Evolutionary conservation across 2,113 vertebrate species (phyloP).

Genomic region (Marmota flaviventris): DNA sequence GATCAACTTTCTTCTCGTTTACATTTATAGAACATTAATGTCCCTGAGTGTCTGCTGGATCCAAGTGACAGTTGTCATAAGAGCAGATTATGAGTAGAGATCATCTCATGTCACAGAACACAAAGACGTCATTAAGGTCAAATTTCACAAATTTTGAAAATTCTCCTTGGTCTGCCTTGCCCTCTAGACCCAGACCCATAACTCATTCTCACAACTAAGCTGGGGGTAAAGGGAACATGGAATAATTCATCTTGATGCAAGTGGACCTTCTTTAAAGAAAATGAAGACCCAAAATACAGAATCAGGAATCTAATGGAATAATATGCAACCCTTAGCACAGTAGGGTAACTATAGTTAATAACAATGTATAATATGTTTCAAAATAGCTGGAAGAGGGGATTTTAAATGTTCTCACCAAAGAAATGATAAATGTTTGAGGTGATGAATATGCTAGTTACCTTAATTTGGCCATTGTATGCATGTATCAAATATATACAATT

Average conservation of each 20-base stretch:
- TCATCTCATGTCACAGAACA: slow-evolving; percentile 49
- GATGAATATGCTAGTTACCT: not conserved
- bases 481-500: not conserved
- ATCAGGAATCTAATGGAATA: slow-evolving; percentile 30
- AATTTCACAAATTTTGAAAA: slow-evolving; percentile 25
- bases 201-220: not conserved
- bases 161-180: not conserved
- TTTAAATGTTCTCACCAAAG: not conserved
- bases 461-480: not conserved
- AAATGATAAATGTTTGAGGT: not conserved
- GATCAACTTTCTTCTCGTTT: slow-evolving; percentile 17
- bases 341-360: not conserved
- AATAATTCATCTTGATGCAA: not conserved
- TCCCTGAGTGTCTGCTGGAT: not conserved
- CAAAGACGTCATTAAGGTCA: slow-evolving; percentile 37
- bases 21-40: not conserved
- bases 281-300: slow-evolving; percentile 26
- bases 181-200: not conserved
- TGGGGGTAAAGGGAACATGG: not conserved
- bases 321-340: not conserved
- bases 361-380: not conserved
- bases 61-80: not conserved
- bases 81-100: slow-evolving; percentile 51
- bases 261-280: not conserved
- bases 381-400: not conserved